phyloP scores from a whole-genome alignment of 2,888 invertebrate genomes.

The Volucella zonaria region DNA sequence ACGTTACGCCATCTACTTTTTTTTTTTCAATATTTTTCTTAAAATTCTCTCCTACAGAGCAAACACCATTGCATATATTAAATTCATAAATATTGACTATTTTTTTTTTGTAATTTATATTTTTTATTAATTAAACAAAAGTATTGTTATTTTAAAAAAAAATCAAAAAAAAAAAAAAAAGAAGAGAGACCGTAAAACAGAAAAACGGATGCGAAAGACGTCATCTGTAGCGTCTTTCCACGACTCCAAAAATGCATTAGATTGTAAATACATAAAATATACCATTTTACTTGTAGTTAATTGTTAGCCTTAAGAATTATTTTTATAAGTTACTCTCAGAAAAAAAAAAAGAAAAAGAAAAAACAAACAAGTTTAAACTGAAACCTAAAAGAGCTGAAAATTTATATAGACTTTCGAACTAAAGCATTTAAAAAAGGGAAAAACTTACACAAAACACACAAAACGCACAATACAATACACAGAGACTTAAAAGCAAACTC shows the following conservation, averaged over 20 bases:
- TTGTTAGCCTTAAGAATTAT: slow-evolving; percentile 64
- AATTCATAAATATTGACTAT: slow-evolving; percentile 59
- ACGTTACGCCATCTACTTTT: slow-evolving; percentile 21
- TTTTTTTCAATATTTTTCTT: slow-evolving; percentile 29
- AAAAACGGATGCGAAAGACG: neutral
- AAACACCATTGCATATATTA: neutral
- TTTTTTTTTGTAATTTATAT: slow-evolving; percentile 66
- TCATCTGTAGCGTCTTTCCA: slow-evolving; percentile 22
- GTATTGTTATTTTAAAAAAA: slow-evolving; percentile 30
- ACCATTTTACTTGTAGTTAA: slow-evolving; percentile 68
- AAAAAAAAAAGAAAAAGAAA: slow-evolving; percentile 29
- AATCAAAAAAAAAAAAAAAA: neutral
- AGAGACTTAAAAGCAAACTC: neutral
- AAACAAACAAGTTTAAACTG: slow-evolving; percentile 36
- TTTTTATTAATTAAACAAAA: slow-evolving; percentile 48
- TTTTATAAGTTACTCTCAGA: slow-evolving; percentile 63
- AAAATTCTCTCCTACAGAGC: no score
- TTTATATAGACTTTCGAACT: slow-evolving; percentile 21
- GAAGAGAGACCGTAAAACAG: slow-evolving; percentile 38
- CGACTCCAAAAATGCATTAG: slow-evolving; percentile 43
- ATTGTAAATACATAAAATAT: slow-evolving; percentile 67
- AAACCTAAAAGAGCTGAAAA: slow-evolving; percentile 4
- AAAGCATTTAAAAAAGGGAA: neutral
- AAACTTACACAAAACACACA: neutral
- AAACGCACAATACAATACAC: neutral